These are phyloP conservation scores for Sthenelais limicola DNA, from an alignment of 2,888 invertebrate genomes.

Conservation along the genomic window DNA sequence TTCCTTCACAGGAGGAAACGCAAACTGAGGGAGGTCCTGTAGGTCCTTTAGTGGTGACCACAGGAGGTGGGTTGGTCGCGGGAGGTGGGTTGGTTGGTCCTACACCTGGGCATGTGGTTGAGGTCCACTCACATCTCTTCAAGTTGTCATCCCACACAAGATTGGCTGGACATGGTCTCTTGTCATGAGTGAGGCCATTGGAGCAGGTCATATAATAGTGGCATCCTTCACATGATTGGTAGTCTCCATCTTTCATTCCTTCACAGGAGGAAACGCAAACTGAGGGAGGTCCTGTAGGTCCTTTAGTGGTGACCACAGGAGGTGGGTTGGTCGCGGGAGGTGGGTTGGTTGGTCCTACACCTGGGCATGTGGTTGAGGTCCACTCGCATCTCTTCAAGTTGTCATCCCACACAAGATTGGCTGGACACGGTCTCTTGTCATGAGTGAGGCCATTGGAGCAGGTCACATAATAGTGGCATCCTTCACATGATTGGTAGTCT, in stretches of 20 bases:
- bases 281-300: neutral
- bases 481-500: neutral
- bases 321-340: neutral
- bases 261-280: neutral
- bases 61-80: neutral
- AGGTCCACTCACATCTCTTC: neutral
- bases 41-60: neutral
- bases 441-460: neutral
- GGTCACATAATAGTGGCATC: neutral
- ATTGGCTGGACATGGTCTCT: neutral
- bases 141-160: neutral
- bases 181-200: neutral
- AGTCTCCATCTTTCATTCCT: neutral
- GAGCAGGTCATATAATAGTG: neutral
- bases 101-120: neutral
- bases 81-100: neutral
- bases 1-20: neutral
- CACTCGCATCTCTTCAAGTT: constrained; percentile 22
- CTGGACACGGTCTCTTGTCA: neutral
- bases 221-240: neutral
- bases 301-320: neutral
- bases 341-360: too few relatives aligned
- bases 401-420: constrained; percentile 6
- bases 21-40: neutral
- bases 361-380: constrained; percentile 4